Evolutionary conservation across 2,797 vertebrate genomes (phyloP), one percentile per base, ranked within the genome.

Genomic region (Hypotaenidia philippensis): DNA sequence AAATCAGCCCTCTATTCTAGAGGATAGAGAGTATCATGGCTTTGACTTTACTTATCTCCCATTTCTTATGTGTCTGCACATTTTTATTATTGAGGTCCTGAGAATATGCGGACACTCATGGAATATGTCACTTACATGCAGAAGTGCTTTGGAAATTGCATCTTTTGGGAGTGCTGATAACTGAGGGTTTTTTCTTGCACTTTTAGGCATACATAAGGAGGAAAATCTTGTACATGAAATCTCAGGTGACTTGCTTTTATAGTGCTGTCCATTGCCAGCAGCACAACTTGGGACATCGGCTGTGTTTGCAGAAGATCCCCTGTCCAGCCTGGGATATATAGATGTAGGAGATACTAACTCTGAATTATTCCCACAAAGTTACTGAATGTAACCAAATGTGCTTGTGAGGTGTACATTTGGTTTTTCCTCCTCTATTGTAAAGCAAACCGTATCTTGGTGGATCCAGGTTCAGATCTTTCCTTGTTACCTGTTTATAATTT

Each of bases 21-120:
- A 74, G 34, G 25, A 55, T 14, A 52, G 11, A 52, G 41, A 17
- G n/a, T 70, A 31, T 61, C 2, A 13, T 31, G 9, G 31, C 86
- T 79, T 90, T 1, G 1, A 8, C 89, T 11, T 68, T 70, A 11
- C 9, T 60, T 84, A 29, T 70, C 9, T 75, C 5, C 10, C 10
- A 26, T 79, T 93, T 72, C 38, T 87, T 72, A 21, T 0, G 2
- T 11, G 27, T 89, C 57, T 85, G 29, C 9, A 2, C 10, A 4
- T 45, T 82, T 60, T 81, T 60, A 12, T 38, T 83, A 5, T 65
- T 83, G 59, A 83, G 23, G 29, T 70, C 9, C 7, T 38, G 34
- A 6, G 8, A 53, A 6, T 32, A 5, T 70, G 5, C 0, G 0
- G 49, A 38, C 56, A n/a, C 10, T 59, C 71, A 57, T 44, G 47